Percentiles rank a stretch among this genome's conserved stretches.
These are phyloP conservation scores for Zaprionus gabonicus DNA, from an alignment of 1,140 invertebrate genomes.

Conservation along the genomic window DNA sequence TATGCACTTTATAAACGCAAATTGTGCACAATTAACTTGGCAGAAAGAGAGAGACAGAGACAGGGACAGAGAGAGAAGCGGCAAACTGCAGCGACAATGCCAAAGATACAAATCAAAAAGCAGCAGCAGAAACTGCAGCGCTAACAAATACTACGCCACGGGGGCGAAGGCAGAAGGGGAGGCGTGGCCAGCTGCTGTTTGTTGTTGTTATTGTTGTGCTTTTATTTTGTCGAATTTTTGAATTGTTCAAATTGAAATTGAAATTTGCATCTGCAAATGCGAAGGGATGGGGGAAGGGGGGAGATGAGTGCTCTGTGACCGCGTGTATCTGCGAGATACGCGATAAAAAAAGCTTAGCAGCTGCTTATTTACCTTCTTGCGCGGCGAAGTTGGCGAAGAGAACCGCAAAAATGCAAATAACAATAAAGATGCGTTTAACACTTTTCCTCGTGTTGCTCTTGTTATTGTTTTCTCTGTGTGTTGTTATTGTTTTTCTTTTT, in stretches of 20 bases:
- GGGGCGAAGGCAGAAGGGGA: neutral
- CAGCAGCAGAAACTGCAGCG: constrained; percentile 44
- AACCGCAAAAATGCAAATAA: constrained; percentile 32
- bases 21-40: constrained; percentile 58
- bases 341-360: constrained; percentile 47
- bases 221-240: constrained; percentile 50
- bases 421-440: constrained; percentile 57
- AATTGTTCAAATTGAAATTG: constrained; percentile 40
- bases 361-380: constrained; percentile 43
- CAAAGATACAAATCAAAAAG: constrained; percentile 41
- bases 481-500: constrained; percentile 2
- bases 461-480: neutral
- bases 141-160: constrained; percentile 37
- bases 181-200: neutral
- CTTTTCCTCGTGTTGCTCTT: constrained; percentile 28
- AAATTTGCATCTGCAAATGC: constrained; percentile 49
- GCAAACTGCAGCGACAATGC: constrained; percentile 28
- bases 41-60: constrained; percentile 23
- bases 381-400: constrained; percentile 14
- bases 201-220: constrained; percentile 17
- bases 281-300: too few relatives aligned
- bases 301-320: neutral
- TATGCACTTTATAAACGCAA: constrained; percentile 58
- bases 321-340: constrained; percentile 38
- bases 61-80: neutral